phyloP scores from a whole-genome alignment of 2,797 vertebrate species.

The Paedocypris micromegethes region DNA sequence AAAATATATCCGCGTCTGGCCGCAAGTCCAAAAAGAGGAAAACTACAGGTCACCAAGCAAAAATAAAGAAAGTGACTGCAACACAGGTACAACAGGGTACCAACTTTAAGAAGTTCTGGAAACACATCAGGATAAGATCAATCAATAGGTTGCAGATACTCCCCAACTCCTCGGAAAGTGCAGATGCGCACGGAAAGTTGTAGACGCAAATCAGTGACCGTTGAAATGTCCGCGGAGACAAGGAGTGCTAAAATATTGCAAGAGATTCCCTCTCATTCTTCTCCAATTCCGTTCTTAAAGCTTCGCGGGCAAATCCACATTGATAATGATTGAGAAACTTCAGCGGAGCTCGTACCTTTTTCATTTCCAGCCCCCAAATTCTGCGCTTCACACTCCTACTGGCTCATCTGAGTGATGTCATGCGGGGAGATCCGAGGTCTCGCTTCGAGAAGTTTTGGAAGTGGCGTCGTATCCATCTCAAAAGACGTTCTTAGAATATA shows the following conservation, averaged over 20 bases:
- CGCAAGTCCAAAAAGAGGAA: not conserved
- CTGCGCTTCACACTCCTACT: constrained; percentile 61
- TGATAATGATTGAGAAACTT: constrained; percentile 43
- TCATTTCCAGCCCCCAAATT: constrained; percentile 63
- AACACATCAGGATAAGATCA: constrained; percentile 34
- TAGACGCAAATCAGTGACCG: constrained; percentile 40
- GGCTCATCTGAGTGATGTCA: constrained; percentile 73
- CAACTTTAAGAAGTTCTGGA: constrained; percentile 30
- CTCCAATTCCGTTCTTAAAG: not conserved
- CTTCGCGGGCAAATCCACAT: constrained; percentile 27
- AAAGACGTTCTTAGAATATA: no score
- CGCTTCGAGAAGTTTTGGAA: constrained; percentile 27
- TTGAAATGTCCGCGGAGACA: not conserved
- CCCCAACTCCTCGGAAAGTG: constrained; percentile 47
- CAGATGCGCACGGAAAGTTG: constrained; percentile 20
- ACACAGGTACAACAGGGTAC: constrained; percentile 11
- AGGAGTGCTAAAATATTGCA: not conserved
- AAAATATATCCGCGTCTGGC: constrained; percentile 26
- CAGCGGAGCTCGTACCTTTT: constrained; percentile 43
- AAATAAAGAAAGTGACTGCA: not conserved
- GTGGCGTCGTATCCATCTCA: constrained; percentile 22
- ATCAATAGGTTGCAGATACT: constrained; percentile 42
- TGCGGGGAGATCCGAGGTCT: constrained; percentile 44
- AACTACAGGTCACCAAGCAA: not conserved
- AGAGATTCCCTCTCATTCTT: constrained; percentile 2